Base-by-base conservation (phyloP, 2,888 invertebrate species). In the Tryphoninae sp. region DNA sequence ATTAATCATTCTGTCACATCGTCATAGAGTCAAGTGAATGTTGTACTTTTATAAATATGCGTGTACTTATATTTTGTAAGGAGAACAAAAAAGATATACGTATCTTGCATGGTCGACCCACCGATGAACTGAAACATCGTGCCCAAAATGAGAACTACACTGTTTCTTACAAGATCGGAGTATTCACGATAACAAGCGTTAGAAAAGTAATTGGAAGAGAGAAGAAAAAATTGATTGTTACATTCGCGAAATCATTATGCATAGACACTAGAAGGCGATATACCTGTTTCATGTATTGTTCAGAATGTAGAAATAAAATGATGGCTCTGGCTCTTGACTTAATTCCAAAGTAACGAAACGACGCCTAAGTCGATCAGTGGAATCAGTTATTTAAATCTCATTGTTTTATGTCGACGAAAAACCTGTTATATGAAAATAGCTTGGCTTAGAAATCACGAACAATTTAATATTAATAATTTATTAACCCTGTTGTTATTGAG, bases 61-160 rank as follows among this genome's bases (percentile, higher is more conserved):
- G 87, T 86, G 88, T 89, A 89, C 87, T 88, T 89, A 88, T 87
- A 86, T 89, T 89, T 89, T 89, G 81, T 88, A 87, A 87, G 82
- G 85, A 80, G 80, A 80, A 74, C 33, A 33, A 33, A 33, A 33
- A 33, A 83, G 84, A 69, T 62, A 64, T 49, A 40, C 33, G 64
- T 76, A 23, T 61, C 78, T 73, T 9, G 78, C 22, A 53, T 69
- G 75, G 69, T 74, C 22, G 62, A 23, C 59, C 42, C 51, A 62
- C 72, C 49, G 53, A 33, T n/a, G 19, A 2, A 55, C 49, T 61
- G 22, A 64, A 75, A 53, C 69, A 42, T 71, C 49, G 13, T 22
- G 11, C 53, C 13, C 16, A 42, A 45, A 3, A 33, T 33, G 33
- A 67, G 49, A 49, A 23, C 45, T 7, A 49, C 11, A 6, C 16